Evolutionary conservation across 2,888 invertebrate species (phyloP), one percentile per base, ranked within the genome.

Genomic region (Lasioglossum marginatum): DNA sequence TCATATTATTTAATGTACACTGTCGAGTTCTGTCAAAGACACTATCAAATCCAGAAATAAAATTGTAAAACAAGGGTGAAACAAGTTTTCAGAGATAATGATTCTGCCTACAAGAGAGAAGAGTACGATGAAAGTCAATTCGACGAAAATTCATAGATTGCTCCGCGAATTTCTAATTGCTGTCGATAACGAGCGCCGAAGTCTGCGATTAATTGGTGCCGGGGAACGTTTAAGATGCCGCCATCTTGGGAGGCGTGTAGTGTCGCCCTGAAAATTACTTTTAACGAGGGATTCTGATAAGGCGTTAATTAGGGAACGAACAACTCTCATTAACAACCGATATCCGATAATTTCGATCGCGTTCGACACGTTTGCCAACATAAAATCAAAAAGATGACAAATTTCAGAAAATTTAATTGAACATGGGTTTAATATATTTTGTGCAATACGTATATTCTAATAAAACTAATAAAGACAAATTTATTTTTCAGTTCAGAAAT

Each of bases 161-260:
- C 14, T 27, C 8, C 34, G 16, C 66, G 31, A 8, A 72, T 72
- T 72, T 19, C 27, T 45, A 72, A 45, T 45, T 73, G 73, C 34
- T 52, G 6, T 5, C 73, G 31, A 73, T 73, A 52, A 68, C 34
- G 68, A 72, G 72, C 45, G 19, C n/a, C 52, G 23, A 52, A 73
- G 48, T 52, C 34, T 27, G 10, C 31, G 48, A 52, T 45, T 73
- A 73, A 48, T 73, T 73, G 73, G 52, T 16, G 45, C 5, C 34
- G 31, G 52, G 6, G 48, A 34, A 52, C 52, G 52, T 73, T 73
- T 52, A 73, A 52, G 34, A 31, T 19, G 31, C 63, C 63, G 31
- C 63, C 63, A 63, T 63, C 63, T 31, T 63, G 63, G 31, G 19
- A 31, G 16, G 31, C 1, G 63, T 31, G 31, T 31, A 31, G 63